These are phyloP conservation scores for Acrocephalus scirpaceus DNA, from an alignment of 2,797 vertebrate species.

Conservation along the genomic window DNA sequence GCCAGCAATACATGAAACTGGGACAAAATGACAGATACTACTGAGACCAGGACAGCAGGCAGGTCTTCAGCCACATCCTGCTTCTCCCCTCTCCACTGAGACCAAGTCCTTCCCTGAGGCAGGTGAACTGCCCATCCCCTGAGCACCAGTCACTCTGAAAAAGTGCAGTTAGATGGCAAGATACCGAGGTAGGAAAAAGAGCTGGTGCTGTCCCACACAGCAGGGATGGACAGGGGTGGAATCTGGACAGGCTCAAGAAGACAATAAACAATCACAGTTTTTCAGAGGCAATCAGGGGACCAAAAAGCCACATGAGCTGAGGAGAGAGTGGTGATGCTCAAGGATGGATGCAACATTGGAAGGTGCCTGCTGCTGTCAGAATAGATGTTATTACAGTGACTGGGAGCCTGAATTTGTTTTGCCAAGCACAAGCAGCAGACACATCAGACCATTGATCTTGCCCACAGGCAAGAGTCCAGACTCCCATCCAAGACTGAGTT, in stretches of 20 bases:
- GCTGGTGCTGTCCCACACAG: not conserved
- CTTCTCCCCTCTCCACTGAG: not conserved
- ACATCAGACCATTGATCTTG: accelerated
- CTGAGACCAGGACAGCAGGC: not conserved
- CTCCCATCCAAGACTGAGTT: not conserved
- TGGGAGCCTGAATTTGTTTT: not conserved
- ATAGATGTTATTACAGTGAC: not conserved
- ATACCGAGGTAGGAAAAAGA: not conserved
- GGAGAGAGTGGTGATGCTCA: not conserved
- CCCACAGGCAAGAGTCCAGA: not conserved
- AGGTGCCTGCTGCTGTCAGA: not conserved
- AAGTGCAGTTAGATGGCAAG: not conserved
- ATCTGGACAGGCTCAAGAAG: not conserved
- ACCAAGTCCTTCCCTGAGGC: not conserved
- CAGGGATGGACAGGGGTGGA: not conserved
- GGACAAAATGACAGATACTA: not conserved
- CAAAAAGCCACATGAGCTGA: not conserved
- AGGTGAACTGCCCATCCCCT: not conserved
- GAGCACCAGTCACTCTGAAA: not conserved
- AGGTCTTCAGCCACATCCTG: not conserved
- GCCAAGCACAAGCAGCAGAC: not conserved
- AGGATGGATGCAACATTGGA: not conserved
- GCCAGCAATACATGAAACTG: not conserved
- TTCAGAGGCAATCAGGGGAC: not conserved
- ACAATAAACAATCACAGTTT: not conserved